Conservation (phyloP, 2,888 invertebrate species). For the Microplitis manilae region DNA sequence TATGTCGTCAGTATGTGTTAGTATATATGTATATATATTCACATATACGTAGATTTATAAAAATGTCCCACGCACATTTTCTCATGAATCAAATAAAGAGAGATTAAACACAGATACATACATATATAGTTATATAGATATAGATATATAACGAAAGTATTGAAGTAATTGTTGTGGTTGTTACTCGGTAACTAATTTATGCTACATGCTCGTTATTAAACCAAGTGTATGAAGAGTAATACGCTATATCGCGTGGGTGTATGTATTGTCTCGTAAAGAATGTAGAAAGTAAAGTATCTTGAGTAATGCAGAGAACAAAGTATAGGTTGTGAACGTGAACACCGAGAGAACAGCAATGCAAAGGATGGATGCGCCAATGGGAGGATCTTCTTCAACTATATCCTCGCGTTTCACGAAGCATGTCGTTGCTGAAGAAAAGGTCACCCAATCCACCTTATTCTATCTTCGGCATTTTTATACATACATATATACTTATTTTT, state of each 20-base stretch:
- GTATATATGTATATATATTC: not conserved
- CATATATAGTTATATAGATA: not conserved
- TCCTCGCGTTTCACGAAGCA: constrained; percentile 30
- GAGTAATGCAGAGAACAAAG: constrained; percentile 58
- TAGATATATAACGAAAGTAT: not conserved
- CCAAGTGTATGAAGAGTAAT: constrained; percentile 40
- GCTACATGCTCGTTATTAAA: constrained; percentile 36
- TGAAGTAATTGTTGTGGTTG: constrained; percentile 10
- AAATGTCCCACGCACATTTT: constrained; percentile 19
- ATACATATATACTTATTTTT: not conserved
- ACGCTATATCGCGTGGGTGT: constrained; percentile 59
- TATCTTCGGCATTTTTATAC: constrained; percentile 25
- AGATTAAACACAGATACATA: constrained; percentile 10
- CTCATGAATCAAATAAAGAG: not conserved
- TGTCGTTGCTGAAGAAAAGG: constrained; percentile 48
- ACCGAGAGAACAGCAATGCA: constrained; percentile 21
- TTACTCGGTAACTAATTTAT: constrained; percentile 38
- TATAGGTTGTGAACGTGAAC: constrained; percentile 43
- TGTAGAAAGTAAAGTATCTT: constrained; percentile 70
- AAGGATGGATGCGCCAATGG: constrained; percentile 37
- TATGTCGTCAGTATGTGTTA: not conserved
- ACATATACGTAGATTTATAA: not conserved
- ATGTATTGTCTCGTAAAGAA: constrained; percentile 68
- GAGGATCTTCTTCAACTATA: constrained; percentile 56
- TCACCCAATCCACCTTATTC: constrained; percentile 42